Conservation (phyloP, 2,113 vertebrate species). For the Baryphthengus martii region DNA sequence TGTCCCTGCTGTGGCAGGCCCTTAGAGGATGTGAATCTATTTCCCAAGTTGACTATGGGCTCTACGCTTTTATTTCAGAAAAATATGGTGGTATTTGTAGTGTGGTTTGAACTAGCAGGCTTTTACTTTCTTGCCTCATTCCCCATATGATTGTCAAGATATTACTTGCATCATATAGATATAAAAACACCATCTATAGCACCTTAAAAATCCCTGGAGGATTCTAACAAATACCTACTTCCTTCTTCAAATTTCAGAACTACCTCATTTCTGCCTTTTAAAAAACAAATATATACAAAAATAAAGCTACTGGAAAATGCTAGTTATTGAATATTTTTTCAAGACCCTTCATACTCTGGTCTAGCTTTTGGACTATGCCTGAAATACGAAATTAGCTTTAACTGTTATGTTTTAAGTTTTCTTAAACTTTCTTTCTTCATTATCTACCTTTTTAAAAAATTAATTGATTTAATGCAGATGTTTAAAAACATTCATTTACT, state of each 20-base stretch:
- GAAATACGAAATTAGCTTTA: background rate
- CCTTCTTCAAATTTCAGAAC: background rate
- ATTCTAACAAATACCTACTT: background rate
- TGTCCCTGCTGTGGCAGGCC: background rate
- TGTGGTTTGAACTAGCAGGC: background rate
- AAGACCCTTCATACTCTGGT: background rate
- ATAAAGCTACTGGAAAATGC: background rate
- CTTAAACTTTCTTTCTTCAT: too few species aligned
- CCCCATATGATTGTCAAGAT: background rate
- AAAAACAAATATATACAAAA: background rate
- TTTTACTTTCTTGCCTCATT: background rate
- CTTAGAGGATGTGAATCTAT: background rate
- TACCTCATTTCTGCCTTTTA: background rate
- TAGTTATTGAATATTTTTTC: background rate
- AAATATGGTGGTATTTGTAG: background rate
- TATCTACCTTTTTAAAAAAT: background rate
- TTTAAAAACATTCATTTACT: background rate
- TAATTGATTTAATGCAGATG: background rate
- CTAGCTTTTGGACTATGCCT: background rate
- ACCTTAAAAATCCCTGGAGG: background rate
- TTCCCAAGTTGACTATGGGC: background rate
- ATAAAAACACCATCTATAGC: background rate
- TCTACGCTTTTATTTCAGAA: background rate
- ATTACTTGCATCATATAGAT: background rate
- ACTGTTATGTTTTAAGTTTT: background rate